A percentile compares a stretch with the other conserved stretches of the same genome.
phyloP scores from a whole-genome alignment of 2,888 invertebrate genomes.

The Nomada lathburiana region DNA sequence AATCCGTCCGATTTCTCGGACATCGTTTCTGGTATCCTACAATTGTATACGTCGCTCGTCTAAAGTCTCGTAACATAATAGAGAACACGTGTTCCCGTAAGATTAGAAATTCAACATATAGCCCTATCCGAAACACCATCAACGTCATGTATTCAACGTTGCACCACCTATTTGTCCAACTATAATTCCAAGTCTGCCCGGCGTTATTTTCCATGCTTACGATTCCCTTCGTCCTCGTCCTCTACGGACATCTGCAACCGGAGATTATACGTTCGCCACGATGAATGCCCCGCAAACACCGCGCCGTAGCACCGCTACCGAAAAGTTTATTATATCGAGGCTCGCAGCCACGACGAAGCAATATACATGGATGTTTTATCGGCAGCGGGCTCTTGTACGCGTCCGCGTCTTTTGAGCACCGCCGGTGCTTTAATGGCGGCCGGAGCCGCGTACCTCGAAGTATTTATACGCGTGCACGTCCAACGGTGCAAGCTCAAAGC shows the following conservation, averaged over 20 bases:
- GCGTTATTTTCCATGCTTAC: conserved; percentile 3
- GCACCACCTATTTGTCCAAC: not conserved
- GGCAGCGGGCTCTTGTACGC: conserved; percentile 43
- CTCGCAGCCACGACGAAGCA: conserved; percentile 46
- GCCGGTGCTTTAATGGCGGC: conserved; percentile 44
- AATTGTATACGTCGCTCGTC: not conserved
- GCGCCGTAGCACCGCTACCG: conserved; percentile 6
- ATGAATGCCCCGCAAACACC: not conserved
- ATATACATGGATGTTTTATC: conserved; percentile 51
- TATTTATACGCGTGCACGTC: conserved; percentile 57
- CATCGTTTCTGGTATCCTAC: not conserved
- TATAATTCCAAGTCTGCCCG: not conserved
- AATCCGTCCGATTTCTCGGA: not conserved
- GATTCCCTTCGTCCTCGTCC: not conserved
- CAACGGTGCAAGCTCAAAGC: conserved; percentile 52
- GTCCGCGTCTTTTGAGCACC: conserved; percentile 42
- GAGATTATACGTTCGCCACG: conserved; percentile 1
- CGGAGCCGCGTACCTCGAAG: conserved; percentile 40
- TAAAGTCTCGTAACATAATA: not conserved
- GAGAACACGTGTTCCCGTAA: not conserved
- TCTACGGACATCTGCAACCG: not conserved
- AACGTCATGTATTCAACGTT: not conserved
- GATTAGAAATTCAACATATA: not conserved
- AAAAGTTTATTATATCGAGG: conserved; percentile 49
- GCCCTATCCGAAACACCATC: not conserved